A percentile compares a stretch with the other conserved stretches of the same genome.
Conservation (phyloP, 2,113 vertebrate genomes). For the Limanda limanda region DNA sequence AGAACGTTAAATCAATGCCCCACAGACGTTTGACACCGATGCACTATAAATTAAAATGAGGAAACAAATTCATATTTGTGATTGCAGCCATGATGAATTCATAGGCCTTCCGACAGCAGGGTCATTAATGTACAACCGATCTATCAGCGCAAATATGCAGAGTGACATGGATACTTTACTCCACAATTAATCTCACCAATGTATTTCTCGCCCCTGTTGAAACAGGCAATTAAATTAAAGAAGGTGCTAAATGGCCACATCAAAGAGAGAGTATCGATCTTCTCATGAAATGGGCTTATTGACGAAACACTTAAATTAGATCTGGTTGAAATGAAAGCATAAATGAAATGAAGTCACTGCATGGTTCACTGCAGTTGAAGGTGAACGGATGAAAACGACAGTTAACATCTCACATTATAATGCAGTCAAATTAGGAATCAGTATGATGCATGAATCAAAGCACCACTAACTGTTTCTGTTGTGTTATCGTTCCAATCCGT, state of each 20-base stretch:
- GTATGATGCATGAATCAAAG: background rate
- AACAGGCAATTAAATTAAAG: constrained; percentile 75
- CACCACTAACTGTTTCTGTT: background rate
- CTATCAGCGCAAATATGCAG: constrained; percentile 69
- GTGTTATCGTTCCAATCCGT: no score
- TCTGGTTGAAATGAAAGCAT: constrained; percentile 68
- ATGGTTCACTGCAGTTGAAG: background rate
- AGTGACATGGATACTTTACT: constrained; percentile 64
- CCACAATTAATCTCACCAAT: constrained; percentile 78
- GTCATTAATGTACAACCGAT: constrained; percentile 80
- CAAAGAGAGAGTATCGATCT: constrained; percentile 75
- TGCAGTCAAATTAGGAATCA: background rate
- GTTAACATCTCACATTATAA: background rate
- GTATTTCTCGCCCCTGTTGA: constrained; percentile 65
- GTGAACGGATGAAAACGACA: background rate
- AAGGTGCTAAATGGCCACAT: constrained; percentile 76
- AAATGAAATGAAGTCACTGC: background rate
- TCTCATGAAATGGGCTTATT: constrained; percentile 80
- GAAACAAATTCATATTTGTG: constrained; percentile 77
- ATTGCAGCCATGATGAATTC: constrained; percentile 75
- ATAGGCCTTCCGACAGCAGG: constrained; percentile 57
- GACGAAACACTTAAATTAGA: constrained; percentile 78
- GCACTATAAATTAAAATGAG: constrained; percentile 65
- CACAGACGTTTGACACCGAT: constrained; percentile 49
- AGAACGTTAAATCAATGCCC: constrained; percentile 59